phyloP scores from a whole-genome alignment of 2,797 vertebrate species.

The Rhynchonycteris naso region DNA sequence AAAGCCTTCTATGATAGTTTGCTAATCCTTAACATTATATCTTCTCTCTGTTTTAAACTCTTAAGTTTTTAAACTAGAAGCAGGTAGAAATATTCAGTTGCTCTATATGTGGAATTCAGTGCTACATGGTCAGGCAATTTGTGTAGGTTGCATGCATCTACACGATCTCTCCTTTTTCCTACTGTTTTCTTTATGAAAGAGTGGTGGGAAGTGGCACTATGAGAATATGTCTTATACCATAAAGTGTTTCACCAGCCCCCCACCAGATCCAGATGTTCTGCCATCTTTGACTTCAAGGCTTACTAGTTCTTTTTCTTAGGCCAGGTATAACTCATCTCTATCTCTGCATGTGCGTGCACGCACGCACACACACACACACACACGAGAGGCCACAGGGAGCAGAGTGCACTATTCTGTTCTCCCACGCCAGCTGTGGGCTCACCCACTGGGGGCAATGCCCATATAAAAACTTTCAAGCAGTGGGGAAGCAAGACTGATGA shows the following conservation, averaged over 20 bases:
- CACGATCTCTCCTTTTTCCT: not conserved
- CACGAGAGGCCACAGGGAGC: not conserved
- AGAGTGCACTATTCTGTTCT: not conserved
- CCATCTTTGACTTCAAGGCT: not conserved
- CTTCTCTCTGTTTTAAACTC: not conserved
- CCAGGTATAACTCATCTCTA: not conserved
- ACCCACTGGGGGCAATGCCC: not conserved
- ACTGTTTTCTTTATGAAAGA: not conserved
- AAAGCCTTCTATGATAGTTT: slow-evolving; percentile 1
- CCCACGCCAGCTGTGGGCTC: not conserved
- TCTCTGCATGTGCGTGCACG: not conserved
- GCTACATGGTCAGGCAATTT: not conserved
- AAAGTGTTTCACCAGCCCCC: not conserved
- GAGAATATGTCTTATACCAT: not conserved
- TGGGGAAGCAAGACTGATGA: not conserved
- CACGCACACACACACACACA: accelerated
- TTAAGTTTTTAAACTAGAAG: not conserved
- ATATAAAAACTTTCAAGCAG: not conserved
- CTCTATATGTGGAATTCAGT: not conserved
- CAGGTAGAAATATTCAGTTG: not conserved
- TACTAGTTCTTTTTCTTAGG: not conserved
- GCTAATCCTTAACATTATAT: not conserved
- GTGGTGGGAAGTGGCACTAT: not conserved
- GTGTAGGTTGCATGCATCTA: not conserved
- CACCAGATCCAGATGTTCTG: not conserved